Conservation (phyloP, 2,113 vertebrate species). For the Halcyon senegalensis region DNA sequence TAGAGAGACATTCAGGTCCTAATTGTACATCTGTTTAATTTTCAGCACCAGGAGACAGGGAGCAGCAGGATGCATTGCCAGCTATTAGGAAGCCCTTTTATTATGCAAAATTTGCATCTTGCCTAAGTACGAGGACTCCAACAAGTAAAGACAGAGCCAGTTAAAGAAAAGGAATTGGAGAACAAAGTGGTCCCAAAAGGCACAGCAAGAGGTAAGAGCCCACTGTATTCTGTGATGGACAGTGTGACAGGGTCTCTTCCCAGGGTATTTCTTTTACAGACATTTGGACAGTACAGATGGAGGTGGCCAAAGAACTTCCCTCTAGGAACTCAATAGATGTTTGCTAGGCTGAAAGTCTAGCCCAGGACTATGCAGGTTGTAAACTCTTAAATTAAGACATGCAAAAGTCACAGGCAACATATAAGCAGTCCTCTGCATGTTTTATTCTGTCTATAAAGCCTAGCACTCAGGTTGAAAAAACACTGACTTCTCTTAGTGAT, state of each 20-base stretch:
- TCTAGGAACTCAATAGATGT: background rate
- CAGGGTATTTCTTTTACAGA: background rate
- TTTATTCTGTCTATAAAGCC: background rate
- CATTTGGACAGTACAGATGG: background rate
- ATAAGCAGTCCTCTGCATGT: background rate
- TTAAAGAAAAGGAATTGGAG: constrained; percentile 34
- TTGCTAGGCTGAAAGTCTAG: background rate
- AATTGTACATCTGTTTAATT: constrained; percentile 53
- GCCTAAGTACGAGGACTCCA: constrained; percentile 28
- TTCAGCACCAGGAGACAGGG: constrained; percentile 28
- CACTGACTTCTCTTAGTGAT: background rate
- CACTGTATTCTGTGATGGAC: background rate
- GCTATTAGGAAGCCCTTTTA: constrained; percentile 47
- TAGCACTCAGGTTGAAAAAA: background rate
- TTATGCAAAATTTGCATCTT: constrained; percentile 53
- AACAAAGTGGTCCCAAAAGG: constrained; percentile 46
- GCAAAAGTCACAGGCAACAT: background rate
- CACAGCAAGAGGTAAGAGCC: constrained; percentile 47
- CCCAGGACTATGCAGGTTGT: background rate
- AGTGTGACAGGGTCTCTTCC: constrained; percentile 15
- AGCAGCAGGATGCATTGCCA: constrained; percentile 40
- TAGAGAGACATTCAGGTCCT: constrained; percentile 22
- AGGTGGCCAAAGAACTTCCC: background rate
- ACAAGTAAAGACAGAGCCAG: constrained; percentile 14
- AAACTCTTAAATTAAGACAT: background rate